Conservation (phyloP, 2,113 vertebrate species). For the Mastomys natalensis region DNA sequence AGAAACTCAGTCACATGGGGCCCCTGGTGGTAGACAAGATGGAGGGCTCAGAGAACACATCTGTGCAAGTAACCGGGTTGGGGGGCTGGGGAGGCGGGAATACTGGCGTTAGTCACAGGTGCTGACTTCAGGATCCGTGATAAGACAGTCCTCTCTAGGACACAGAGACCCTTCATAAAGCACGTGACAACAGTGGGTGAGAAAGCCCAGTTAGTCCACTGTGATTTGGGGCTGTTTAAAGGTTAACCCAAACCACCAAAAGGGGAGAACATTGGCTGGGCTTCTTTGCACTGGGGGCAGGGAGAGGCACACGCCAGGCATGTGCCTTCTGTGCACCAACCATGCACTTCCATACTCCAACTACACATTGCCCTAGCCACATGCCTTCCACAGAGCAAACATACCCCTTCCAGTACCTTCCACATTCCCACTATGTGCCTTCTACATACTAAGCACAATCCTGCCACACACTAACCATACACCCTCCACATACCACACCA, state of each 20-base stretch:
- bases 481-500: background rate
- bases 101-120: background rate
- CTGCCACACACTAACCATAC: background rate
- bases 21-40: rapidly evolving
- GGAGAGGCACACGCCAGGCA: background rate
- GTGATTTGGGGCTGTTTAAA: background rate
- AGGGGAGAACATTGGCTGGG: background rate
- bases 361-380: background rate
- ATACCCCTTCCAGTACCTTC: background rate
- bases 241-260: background rate
- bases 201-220: background rate
- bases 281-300: background rate
- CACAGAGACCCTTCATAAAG: background rate
- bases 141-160: background rate
- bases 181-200: rapidly evolving
- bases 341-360: background rate
- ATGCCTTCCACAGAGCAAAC: background rate
- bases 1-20: background rate
- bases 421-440: background rate
- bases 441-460: background rate
- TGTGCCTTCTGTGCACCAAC: background rate
- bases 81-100: too few relatives aligned
- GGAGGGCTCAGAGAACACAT: background rate
- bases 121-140: background rate
- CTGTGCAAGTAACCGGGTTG: background rate